Percentiles rank a stretch among this genome's conserved stretches.
These are phyloP conservation scores for Oryzias javanicus DNA, from an alignment of 2,113 vertebrate genomes.

Conservation along the genomic window DNA sequence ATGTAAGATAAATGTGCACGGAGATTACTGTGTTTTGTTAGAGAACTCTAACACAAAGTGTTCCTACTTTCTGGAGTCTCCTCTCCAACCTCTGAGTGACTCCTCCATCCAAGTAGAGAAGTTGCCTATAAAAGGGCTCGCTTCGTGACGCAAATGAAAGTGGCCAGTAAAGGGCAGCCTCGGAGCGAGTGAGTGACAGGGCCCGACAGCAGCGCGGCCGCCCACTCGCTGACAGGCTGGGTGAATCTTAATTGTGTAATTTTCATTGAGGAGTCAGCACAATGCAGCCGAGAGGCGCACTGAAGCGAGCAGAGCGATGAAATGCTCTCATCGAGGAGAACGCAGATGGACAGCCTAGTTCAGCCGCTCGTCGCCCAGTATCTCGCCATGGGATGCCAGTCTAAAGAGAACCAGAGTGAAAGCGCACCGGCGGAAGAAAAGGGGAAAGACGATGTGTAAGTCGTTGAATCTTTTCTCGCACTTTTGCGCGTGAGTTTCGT, in stretches of 20 bases:
- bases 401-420: conserved; percentile 67
- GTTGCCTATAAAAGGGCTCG: not conserved
- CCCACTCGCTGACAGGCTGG: conserved; percentile 62
- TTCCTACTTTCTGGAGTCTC: no score
- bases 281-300: conserved; percentile 65
- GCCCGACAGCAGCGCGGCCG: conserved; percentile 53
- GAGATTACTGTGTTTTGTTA: no score
- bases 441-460: conserved; percentile 72
- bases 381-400: conserved; percentile 75
- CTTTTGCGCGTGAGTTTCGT: conserved; percentile 2
- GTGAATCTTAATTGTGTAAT: conserved; percentile 64
- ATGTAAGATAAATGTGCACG: no score
- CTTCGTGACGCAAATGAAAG: conserved; percentile 20
- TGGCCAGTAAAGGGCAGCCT: conserved; percentile 6
- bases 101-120: conserved; percentile 7
- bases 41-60: no score
- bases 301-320: conserved; percentile 56
- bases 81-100: not conserved
- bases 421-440: conserved; percentile 57
- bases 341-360: conserved; percentile 77
- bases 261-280: conserved; percentile 66
- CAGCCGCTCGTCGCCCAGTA: conserved; percentile 78
- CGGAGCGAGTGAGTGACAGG: conserved; percentile 54
- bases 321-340: conserved; percentile 67
- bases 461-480: conserved; percentile 1